Evolutionary conservation across 2,113 vertebrate species (phyloP), one percentile per base, ranked within the genome.

Genomic region (Vulpes lagopus): DNA sequence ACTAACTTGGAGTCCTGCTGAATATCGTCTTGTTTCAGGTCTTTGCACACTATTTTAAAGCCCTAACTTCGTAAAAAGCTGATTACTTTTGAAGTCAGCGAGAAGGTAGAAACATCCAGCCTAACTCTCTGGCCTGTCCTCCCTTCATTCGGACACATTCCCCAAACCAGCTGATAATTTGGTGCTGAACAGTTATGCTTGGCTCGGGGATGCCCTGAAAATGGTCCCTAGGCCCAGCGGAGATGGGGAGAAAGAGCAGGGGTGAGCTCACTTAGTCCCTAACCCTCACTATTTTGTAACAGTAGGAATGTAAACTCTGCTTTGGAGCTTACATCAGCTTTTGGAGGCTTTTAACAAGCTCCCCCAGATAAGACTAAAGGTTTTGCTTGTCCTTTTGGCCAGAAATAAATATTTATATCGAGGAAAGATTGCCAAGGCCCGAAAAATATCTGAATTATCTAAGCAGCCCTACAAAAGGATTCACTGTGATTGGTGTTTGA

Each of bases 351-450:
- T 92, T 62, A 96, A 5, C 71, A 95, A 85, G 55, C 79, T 83
- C 69, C 65, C 62, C 55, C 83, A 91, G 92, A 97, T 96, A 97
- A 96, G 55, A 78, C 53, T 53, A 82, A n/a, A 51, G 57, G 93
- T 94, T 97, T 97, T 89, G 94, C 89, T 95, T 92, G 95, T 94
- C 87, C 74, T 89, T 97, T 94, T 94, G 57, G 65, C 85, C 87
- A 97, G 85, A 97, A 97, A 93, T 97, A 97, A 97, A 97, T 97
- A 97, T 98, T 98, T 98, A 96, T 95, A 96, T 86, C 88, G 89
- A 96, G 88, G 83, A 95, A 97, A 73, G 67, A 67, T 94, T 96
- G 95, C 96, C 96, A 98, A 95, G 94, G 85, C 84, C 96, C 94
- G 80, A 55, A 90, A 97, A 97, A 73, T 92, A 97, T 96, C 95